These are phyloP conservation scores for Marasmarcha lunaedactyla DNA, from an alignment of 2,888 invertebrate species.

Conservation along the genomic window DNA sequence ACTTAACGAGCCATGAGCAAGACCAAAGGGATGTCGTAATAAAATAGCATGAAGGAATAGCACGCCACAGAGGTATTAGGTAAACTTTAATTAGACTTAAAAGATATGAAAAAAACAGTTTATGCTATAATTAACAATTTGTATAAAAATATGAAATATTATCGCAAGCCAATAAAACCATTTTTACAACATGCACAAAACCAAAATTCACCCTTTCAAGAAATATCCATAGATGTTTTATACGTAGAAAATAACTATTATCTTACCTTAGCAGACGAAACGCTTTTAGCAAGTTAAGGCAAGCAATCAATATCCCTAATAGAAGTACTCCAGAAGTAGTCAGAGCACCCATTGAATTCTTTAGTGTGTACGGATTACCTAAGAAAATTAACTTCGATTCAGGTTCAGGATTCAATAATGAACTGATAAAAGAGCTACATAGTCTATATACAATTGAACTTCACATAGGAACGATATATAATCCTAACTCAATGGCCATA, in stretches of 20 bases:
- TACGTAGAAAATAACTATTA: constrained; percentile 1
- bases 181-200: neutral
- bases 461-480: constrained; percentile 5
- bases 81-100: neutral
- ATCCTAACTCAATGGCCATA: constrained; percentile 6
- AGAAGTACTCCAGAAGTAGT: too few relatives aligned
- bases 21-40: neutral
- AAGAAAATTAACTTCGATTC: constrained; percentile 5
- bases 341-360: constrained; percentile 2
- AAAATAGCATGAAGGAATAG: neutral
- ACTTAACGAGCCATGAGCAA: neutral
- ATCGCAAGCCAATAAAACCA: neutral
- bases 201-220: constrained; percentile 2
- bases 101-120: neutral
- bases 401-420: neutral
- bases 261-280: constrained; percentile 6
- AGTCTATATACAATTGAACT: neutral
- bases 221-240: constrained; percentile 3
- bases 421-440: neutral
- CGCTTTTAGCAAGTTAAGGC: constrained; percentile 8
- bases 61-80: neutral
- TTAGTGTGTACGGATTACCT: constrained; percentile 7
- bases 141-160: constrained; percentile 1
- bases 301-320: constrained; percentile 6
- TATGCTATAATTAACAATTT: neutral